A percentile compares a stretch with the other conserved stretches of the same genome.
Evolutionary conservation across 2,797 vertebrate species (phyloP).

Genomic region (Somateria mollissima): DNA sequence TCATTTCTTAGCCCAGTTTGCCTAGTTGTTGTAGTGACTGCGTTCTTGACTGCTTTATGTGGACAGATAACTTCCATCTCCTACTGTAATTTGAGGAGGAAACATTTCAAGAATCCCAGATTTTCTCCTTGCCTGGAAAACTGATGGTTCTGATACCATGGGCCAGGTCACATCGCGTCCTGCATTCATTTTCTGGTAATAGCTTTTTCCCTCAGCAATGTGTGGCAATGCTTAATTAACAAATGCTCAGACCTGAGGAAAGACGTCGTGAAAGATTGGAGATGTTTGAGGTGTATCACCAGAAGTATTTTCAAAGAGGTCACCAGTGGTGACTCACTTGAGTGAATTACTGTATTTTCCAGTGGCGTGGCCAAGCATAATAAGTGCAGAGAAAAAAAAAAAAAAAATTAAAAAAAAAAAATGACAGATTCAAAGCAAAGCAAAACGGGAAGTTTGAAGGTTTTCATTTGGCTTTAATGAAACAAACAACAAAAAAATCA

Average conservation of each 20-base stretch:
- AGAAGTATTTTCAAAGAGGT: conserved; percentile 61
- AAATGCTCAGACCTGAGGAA: conserved; percentile 51
- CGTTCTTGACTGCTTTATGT: background rate
- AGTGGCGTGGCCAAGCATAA: conserved; percentile 49
- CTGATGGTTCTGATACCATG: background rate
- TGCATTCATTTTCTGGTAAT: background rate
- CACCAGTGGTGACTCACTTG: conserved; percentile 60
- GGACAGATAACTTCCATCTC: background rate
- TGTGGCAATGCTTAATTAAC: conserved; percentile 61
- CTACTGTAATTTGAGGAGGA: background rate
- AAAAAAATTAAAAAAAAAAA: background rate
- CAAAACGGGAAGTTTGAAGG: background rate
- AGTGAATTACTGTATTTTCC: conserved; percentile 64
- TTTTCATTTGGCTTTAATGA: conserved; percentile 55
- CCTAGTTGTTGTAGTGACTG: background rate
- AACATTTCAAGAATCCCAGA: background rate
- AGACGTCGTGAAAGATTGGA: background rate
- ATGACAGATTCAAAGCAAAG: conserved; percentile 16
- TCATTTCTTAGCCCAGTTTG: background rate
- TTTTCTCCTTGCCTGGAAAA: background rate
- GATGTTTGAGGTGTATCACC: conserved; percentile 55
- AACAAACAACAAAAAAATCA: background rate
- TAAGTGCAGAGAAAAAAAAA: background rate
- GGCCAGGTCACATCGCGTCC: conserved; percentile 6
- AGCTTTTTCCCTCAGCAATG: background rate